phyloP scores from a whole-genome alignment of 2,888 invertebrate species.

The Pollenia angustigena region DNA sequence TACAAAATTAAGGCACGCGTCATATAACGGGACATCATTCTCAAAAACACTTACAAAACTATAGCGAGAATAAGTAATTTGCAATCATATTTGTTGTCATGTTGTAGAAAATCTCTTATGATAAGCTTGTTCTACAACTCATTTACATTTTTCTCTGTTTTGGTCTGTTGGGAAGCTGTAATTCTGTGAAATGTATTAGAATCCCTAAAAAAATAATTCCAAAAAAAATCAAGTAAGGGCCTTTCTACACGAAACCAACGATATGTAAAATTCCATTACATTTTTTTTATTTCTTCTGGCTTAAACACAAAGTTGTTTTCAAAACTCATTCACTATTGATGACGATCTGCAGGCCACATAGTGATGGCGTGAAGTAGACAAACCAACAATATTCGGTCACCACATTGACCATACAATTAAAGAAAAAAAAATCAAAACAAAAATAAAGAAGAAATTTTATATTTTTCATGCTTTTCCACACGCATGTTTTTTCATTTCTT shows the following conservation, averaged over 20 bases:
- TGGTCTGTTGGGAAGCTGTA: too few species aligned
- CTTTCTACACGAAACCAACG: too few species aligned
- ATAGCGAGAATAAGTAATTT: too few species aligned
- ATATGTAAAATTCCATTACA: conserved; percentile 49
- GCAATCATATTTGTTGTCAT: too few species aligned
- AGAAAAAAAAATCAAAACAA: neutral
- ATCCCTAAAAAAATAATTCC: neutral
- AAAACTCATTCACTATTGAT: conserved; percentile 29
- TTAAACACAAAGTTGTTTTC: conserved; percentile 36
- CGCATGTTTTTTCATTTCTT: conserved; percentile 49
- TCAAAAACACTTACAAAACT: too few species aligned
- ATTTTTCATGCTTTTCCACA: conserved; percentile 48
- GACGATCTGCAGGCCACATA: conserved; percentile 28
- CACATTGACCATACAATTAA: conserved; percentile 34
- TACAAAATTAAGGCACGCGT: too few species aligned
- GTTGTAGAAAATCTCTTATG: too few species aligned
- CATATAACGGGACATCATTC: too few species aligned
- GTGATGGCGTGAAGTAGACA: neutral
- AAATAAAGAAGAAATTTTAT: conserved; percentile 53
- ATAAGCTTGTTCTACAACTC: too few species aligned
- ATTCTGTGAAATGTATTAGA: neutral
- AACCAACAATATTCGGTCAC: conserved; percentile 25
- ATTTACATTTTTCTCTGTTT: too few species aligned
- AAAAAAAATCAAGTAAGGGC: neutral
- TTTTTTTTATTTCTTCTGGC: conserved; percentile 25